Evolutionary conservation across 1,140 invertebrate genomes (phyloP).

Genomic region (Aphelenchoides fujianensis): DNA sequence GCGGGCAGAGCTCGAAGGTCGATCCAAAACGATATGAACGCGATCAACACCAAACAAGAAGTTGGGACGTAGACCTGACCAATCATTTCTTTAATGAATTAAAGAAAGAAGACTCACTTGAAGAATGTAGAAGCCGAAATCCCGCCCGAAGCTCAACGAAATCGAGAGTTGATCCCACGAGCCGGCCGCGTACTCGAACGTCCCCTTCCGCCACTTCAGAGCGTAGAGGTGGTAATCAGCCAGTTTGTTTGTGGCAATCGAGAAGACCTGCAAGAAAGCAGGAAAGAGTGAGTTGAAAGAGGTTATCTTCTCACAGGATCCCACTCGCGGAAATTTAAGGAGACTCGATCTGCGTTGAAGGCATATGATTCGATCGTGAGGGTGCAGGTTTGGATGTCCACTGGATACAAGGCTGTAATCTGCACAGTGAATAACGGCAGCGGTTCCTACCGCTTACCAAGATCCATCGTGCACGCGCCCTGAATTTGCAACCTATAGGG

Average conservation of each 20-base stretch:
- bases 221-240: conserved; percentile 53
- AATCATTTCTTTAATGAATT: too few relatives aligned
- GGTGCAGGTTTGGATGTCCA: conserved; percentile 53
- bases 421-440: too few relatives aligned
- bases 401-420: conserved; percentile 49
- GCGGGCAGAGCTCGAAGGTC: conserved; percentile 65
- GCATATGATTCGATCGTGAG: conserved; percentile 54
- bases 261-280: conserved; percentile 51
- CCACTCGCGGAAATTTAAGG: too few relatives aligned
- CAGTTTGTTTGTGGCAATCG: conserved; percentile 52
- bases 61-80: conserved; percentile 66
- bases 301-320: too few relatives aligned
- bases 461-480: conserved; percentile 49
- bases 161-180: conserved; percentile 58
- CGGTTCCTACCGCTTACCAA: too few relatives aligned
- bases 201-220: conserved; percentile 51
- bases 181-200: conserved; percentile 53
- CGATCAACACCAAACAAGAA: conserved; percentile 64
- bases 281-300: too few relatives aligned
- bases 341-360: conserved; percentile 55
- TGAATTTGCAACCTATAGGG: conserved; percentile 50
- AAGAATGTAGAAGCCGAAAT: conserved; percentile 65
- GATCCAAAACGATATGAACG: conserved; percentile 66
- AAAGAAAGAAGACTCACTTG: too few relatives aligned
- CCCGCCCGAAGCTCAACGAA: conserved; percentile 63